phyloP scores from a whole-genome alignment of 1,140 invertebrate species.

The Drosophila elegans region DNA sequence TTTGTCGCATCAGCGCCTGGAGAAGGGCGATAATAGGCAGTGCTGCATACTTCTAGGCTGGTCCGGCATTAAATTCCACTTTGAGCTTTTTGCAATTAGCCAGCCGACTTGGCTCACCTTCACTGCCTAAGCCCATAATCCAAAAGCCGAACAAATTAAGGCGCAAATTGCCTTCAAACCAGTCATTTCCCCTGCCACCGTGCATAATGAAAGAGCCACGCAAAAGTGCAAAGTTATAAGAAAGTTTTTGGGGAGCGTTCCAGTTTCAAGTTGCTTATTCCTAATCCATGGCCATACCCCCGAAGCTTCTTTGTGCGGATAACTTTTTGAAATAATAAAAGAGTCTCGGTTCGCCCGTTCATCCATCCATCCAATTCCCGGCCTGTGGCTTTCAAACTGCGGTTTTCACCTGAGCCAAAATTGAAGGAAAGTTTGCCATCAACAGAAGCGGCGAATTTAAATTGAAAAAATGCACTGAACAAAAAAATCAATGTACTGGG shows the following conservation, averaged over 20 bases:
- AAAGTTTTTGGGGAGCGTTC: slow-evolving; percentile 42
- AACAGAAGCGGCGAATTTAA: slow-evolving; percentile 58
- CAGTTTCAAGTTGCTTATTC: slow-evolving; percentile 25
- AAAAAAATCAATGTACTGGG: background rate
- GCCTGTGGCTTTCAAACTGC: background rate
- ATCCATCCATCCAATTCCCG: background rate
- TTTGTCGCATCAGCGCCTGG: slow-evolving; percentile 47
- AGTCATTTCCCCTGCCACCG: slow-evolving; percentile 9
- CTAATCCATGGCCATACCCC: background rate
- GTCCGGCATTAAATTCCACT: slow-evolving; percentile 54
- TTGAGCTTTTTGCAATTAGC: slow-evolving; percentile 67
- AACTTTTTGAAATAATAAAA: slow-evolving; percentile 57
- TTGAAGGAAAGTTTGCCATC: slow-evolving; percentile 11
- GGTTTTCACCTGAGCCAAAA: slow-evolving; percentile 1
- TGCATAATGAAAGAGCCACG: slow-evolving; percentile 46
- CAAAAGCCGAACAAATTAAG: slow-evolving; percentile 74
- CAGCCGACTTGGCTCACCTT: background rate
- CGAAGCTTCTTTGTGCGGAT: slow-evolving; percentile 4
- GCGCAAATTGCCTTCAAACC: slow-evolving; percentile 62
- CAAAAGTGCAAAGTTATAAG: slow-evolving; percentile 55
- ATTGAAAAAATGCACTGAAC: slow-evolving; percentile 35
- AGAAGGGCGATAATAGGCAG: slow-evolving; percentile 29
- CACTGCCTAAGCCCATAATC: slow-evolving; percentile 49
- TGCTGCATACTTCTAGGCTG: slow-evolving; percentile 62
- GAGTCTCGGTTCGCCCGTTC: slow-evolving; percentile 5